Percentiles rank a stretch among this genome's conserved stretches.
phyloP scores from a whole-genome alignment of 1,140 invertebrate genomes.

The Pogonus chalceus region DNA sequence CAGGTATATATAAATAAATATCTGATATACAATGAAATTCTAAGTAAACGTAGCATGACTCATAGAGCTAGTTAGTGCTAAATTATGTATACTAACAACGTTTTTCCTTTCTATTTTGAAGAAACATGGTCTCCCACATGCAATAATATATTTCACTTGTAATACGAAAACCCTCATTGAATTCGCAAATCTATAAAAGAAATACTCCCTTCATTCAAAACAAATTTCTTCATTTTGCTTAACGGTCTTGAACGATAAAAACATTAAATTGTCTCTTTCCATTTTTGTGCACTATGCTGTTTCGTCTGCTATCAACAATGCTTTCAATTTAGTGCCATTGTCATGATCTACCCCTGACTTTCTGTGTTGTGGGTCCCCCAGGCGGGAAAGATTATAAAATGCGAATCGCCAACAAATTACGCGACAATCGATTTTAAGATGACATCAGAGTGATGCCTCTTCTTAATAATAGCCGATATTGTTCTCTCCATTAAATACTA shows the following conservation, averaged over 20 bases:
- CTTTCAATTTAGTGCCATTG: constrained; percentile 4
- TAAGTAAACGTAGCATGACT: too few relatives aligned
- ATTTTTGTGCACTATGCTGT: too few relatives aligned
- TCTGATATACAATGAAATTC: too few relatives aligned
- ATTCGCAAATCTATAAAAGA: not conserved
- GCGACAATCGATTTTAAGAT: not conserved
- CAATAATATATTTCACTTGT: too few relatives aligned
- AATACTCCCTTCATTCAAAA: not conserved
- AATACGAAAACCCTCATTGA: too few relatives aligned
- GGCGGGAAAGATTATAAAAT: constrained; percentile 2
- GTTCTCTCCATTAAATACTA: constrained; percentile 1
- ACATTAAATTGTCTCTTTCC: not conserved
- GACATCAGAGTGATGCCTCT: not conserved
- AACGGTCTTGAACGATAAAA: not conserved
- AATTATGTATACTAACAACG: too few relatives aligned
- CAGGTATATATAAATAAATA: too few relatives aligned
- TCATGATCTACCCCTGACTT: not conserved
- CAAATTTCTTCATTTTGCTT: not conserved
- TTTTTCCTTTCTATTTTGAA: too few relatives aligned
- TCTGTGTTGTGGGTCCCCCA: not conserved
- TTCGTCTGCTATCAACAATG: not conserved
- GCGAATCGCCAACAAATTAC: constrained; percentile 3
- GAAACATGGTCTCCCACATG: too few relatives aligned
- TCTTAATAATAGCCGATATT: constrained; percentile 1
- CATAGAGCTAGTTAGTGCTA: too few relatives aligned